Percentiles rank a stretch among this genome's conserved stretches.
These are phyloP conservation scores for Oscheius sp. DNA, from an alignment of 1,140 invertebrate genomes.

Conservation along the genomic window DNA sequence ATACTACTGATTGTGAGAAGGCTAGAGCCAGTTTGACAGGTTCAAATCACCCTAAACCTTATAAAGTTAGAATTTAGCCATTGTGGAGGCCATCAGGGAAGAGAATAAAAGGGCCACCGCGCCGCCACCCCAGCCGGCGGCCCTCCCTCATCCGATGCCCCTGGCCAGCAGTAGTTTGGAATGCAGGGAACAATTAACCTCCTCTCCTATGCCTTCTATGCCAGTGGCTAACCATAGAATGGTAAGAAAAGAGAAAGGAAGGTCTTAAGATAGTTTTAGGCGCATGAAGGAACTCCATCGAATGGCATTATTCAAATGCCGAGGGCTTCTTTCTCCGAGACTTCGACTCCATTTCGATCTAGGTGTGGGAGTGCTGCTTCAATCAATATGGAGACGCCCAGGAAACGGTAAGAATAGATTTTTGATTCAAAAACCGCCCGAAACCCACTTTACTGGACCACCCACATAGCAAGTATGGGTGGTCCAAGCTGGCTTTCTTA, in stretches of 20 bases:
- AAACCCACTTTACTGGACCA: not conserved
- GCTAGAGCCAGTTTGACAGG: conserved; percentile 23
- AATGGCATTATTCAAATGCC: not conserved
- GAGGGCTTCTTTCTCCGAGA: not conserved
- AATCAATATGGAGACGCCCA: not conserved
- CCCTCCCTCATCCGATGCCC: not conserved
- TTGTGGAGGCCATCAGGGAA: conserved; percentile 17
- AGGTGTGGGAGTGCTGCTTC: conserved; percentile 14
- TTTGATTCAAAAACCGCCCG: not conserved
- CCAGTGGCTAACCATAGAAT: conserved; percentile 3
- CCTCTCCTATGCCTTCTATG: not conserved
- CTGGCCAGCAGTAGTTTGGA: not conserved
- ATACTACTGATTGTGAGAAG: conserved; percentile 42
- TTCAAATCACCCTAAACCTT: not conserved
- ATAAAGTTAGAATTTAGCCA: not conserved
- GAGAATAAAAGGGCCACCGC: not conserved
- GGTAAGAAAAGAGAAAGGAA: conserved; percentile 1
- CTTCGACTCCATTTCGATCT: not conserved
- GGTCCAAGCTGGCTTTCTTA: no score
- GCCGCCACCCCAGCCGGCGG: not conserved
- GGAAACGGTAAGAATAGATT: not conserved
- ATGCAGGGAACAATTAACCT: not conserved
- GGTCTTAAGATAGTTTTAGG: conserved; percentile 6
- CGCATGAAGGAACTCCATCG: not conserved
- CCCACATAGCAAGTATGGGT: no score